Percentiles rank a stretch among this genome's conserved stretches.
These are phyloP conservation scores for Drosophila nebulosa DNA, from an alignment of 1,140 invertebrate genomes.

Conservation along the genomic window DNA sequence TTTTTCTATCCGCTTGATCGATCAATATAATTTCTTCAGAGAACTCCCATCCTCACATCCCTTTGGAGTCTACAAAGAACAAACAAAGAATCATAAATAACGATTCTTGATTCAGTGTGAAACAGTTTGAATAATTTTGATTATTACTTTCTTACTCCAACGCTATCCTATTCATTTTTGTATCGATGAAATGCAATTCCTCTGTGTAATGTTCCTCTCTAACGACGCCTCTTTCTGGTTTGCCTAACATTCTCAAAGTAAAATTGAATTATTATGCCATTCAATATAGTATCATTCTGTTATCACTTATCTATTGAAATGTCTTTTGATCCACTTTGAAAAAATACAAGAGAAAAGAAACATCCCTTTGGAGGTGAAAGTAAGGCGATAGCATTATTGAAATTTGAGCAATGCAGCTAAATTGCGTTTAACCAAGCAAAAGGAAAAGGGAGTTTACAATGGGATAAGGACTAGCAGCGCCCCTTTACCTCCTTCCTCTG, in stretches of 20 bases:
- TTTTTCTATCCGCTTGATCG: too few species aligned
- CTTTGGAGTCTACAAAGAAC: too few species aligned
- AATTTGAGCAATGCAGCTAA: conserved; percentile 73
- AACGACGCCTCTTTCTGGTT: background rate
- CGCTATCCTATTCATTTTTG: too few species aligned
- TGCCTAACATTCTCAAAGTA: background rate
- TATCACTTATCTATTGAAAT: background rate
- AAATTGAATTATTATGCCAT: background rate
- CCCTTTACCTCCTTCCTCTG: conserved; percentile 12
- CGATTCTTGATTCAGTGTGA: too few species aligned
- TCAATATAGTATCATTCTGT: background rate
- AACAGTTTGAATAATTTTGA: too few species aligned
- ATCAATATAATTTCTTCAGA: too few species aligned
- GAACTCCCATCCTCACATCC: too few species aligned
- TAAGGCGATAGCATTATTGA: conserved; percentile 61
- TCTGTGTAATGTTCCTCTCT: background rate
- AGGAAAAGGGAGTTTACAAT: background rate
- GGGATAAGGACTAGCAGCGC: background rate
- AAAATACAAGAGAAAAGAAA: too few species aligned
- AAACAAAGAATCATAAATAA: too few species aligned
- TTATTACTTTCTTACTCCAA: too few species aligned
- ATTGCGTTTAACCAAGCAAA: conserved; percentile 74
- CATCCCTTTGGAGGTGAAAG: conserved; percentile 2
- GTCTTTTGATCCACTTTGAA: too few species aligned
- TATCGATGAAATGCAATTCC: background rate